Base-by-base conservation (phyloP, 2,113 vertebrate genomes). In the Oncorhynchus masou region DNA sequence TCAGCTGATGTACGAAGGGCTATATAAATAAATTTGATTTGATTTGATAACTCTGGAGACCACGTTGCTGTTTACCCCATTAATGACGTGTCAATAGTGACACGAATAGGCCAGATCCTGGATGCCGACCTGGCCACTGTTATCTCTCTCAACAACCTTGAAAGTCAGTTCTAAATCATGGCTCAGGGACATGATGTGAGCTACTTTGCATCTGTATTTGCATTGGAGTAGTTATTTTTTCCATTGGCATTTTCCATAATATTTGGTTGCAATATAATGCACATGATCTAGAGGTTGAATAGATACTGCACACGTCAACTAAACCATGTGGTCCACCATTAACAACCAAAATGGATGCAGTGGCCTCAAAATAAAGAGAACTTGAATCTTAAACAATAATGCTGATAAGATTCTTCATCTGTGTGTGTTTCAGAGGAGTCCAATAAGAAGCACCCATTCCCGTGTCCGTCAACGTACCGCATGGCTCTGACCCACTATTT, bases 371-470 rank as follows among this genome's bases (percentile, higher is more conserved):
- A 54, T 54, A 54, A 54, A 54, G 51, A 7, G 15, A 54, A 54
- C 51, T 54, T 54, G 51, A 19, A 15, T 15, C 51, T 54, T 15
- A 54, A 54, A 54, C 59, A 22, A 22, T 62, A 5, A 22, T 62
- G 5, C 59, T 22, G 59, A 62, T 62, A 9, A 24, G 31, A 19
- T 68, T 60, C 2, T 20, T n/a, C n/a, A 4, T 62, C 19, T 16
- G 31, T 45, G 34, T 68, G 13, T 54, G 7, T 71, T 62, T 1
- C 91, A 96, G 95, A 96, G 92, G 95, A 96, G 77, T 96, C 95
- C 79, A 96, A 95, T 83, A 96, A 96, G 90, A 95, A 93, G 77
- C 94, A 96, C 74, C 95, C 95, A 0, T 96, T 96, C 88, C 95
- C 95, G 3, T 96, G 95, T 80, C 95, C 95, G 68, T 95, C 95